phyloP scores from a whole-genome alignment of 2,888 invertebrate genomes.

The Eurytoma adleriae region DNA sequence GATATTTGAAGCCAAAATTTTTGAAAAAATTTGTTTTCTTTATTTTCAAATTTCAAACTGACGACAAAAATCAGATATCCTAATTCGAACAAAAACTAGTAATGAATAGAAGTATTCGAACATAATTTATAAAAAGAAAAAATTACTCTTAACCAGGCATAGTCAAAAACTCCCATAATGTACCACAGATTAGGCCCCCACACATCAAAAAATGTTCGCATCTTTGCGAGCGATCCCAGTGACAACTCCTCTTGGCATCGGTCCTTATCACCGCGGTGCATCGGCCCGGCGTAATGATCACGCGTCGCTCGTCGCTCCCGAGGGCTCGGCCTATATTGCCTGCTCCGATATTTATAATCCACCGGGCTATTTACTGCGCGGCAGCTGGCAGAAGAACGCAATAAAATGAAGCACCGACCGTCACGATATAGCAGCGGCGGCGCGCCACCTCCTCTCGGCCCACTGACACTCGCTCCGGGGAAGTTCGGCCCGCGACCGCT shows the following conservation, averaged over 20 bases:
- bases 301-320: not conserved
- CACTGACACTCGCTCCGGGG: conserved; percentile 59
- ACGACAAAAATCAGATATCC: no score
- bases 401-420: conserved; percentile 64
- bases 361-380: conserved; percentile 66
- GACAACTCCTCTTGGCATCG: conserved; percentile 26
- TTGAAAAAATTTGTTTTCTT: no score
- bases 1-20: no score
- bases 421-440: conserved; percentile 18
- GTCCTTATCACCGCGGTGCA: conserved; percentile 27
- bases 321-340: conserved; percentile 54
- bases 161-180: not conserved
- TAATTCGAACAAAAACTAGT: no score
- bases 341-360: conserved; percentile 68
- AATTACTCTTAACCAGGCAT: not conserved
- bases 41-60: no score
- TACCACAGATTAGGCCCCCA: no score
- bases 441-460: conserved; percentile 60
- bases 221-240: no score
- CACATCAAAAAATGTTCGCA: not conserved
- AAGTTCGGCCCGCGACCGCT: conserved; percentile 53
- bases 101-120: no score
- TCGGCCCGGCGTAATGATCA: conserved; percentile 55
- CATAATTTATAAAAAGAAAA: no score
- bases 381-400: conserved; percentile 69